Evolutionary conservation across 92 coral and sea anemone species (phyloP), one percentile per base, ranked within the genome.

Genomic region (Epizoanthus ramosus): DNA sequence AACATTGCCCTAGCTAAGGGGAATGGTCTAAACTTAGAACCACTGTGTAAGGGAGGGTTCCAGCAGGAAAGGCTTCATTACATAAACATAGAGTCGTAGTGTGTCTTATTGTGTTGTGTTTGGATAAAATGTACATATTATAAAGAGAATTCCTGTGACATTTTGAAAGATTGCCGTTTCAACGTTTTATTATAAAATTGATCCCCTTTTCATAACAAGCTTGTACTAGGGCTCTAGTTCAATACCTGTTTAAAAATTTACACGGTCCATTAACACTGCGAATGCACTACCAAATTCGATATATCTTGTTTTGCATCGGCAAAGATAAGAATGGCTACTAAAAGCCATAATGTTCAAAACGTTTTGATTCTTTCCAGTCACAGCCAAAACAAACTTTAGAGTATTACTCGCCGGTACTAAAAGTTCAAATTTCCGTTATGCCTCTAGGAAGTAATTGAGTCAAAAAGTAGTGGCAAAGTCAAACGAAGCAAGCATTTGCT

Each of bases 231-330:
- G 41, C 70, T 15, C 21, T 77, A 24, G 37, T 58, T 37, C 57
- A 63, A 35, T 60, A 61, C 71, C 57, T 77, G 82, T 77, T 77
- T 77, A 77, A 77, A 63, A 77, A 77, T 77, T 77, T 63, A 77
- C 82, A 77, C 60, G 17, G 23, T 63, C 33, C 64, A 77, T 77
- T 77, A 60, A 69, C 70, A 39, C 43, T 61, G 57, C 22, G 70
- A 77, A 68, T 69, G 14, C 82, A 63, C 25, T 41, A 12, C 59
- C 17, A 56, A 68, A 10, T 69, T 57, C 12, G 41, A 57, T 77
- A 58, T 77, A 59, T 43, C 66, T 39, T 77, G 66, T 77, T 77
- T 77, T 61, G 82, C 43, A 69, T 77, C 82, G 82, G 59, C 53
- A 39, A n/a, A 60, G 71, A 77, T 77, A 61, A 77, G 82, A 43